These are phyloP conservation scores for Caenorhabditis zanzibari DNA, from an alignment of 2,888 invertebrate species.

Conservation along the genomic window DNA sequence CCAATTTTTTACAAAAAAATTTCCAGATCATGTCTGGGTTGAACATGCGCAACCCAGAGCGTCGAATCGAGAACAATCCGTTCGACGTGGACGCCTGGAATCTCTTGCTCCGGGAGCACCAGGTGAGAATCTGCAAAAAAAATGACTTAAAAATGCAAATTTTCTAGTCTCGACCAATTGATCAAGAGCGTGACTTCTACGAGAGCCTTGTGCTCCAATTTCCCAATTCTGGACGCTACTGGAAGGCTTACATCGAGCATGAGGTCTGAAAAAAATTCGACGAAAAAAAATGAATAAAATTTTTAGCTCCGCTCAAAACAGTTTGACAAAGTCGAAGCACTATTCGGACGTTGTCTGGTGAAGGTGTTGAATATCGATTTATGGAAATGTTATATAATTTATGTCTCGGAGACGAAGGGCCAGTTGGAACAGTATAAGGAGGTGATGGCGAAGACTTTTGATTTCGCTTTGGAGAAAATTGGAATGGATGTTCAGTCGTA, in stretches of 20 bases:
- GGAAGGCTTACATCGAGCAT: constrained; percentile 99
- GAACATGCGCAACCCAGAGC: constrained; percentile 84
- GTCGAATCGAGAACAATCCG: constrained; percentile 89
- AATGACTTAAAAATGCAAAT: not conserved
- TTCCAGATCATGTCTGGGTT: constrained; percentile 72
- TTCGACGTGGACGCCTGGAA: constrained; percentile 99
- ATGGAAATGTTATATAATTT: constrained; percentile 97
- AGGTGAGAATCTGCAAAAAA: constrained; percentile 84
- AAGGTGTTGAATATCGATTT: constrained; percentile 99
- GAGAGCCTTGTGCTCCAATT: constrained; percentile 96
- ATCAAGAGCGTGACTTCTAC: constrained; percentile 93
- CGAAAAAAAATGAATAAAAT: constrained; percentile 81
- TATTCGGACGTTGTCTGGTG: constrained; percentile 97
- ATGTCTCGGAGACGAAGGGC: constrained; percentile 98
- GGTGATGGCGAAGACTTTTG: constrained; percentile 99
- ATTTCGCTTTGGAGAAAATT: constrained; percentile 98
- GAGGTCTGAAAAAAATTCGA: constrained; percentile 87
- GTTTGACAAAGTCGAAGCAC: constrained; percentile 96
- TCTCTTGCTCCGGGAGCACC: constrained; percentile 94
- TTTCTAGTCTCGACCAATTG: constrained; percentile 85
- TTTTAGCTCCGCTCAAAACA: constrained; percentile 97
- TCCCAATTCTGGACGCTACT: constrained; percentile 96
- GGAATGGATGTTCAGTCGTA: constrained; percentile 98
- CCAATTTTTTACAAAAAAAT: no score
- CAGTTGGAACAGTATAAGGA: constrained; percentile 90